phyloP scores from a whole-genome alignment of 2,888 invertebrate genomes.

The Catocala fraxini region DNA sequence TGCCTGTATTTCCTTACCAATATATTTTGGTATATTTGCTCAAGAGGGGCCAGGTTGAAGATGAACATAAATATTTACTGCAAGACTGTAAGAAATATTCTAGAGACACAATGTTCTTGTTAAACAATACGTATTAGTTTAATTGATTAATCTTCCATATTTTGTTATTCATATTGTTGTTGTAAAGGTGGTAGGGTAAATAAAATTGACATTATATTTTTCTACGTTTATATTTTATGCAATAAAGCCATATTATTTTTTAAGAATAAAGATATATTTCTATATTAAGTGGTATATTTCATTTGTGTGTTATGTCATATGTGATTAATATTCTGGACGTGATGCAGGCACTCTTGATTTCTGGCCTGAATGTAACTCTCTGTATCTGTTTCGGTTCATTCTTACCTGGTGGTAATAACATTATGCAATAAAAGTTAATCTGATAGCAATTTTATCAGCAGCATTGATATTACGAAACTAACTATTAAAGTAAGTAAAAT shows the following conservation, averaged over 20 bases:
- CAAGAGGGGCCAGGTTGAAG: constrained; percentile 75
- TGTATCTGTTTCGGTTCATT: constrained; percentile 27
- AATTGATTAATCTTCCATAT: constrained; percentile 35
- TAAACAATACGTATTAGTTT: constrained; percentile 75
- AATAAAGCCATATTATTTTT: constrained; percentile 57
- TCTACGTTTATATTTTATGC: constrained; percentile 49
- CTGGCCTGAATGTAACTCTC: constrained; percentile 28
- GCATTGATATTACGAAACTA: too few species aligned
- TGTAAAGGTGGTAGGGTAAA: constrained; percentile 47
- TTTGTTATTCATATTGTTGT: constrained; percentile 41
- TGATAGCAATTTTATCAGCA: too few species aligned
- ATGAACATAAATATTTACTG: constrained; percentile 79
- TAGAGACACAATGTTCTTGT: constrained; percentile 71
- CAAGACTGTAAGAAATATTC: constrained; percentile 77
- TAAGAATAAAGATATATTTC: constrained; percentile 45
- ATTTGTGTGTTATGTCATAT: constrained; percentile 25
- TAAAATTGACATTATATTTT: constrained; percentile 45
- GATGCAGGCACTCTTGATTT: constrained; percentile 27
- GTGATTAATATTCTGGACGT: constrained; percentile 30
- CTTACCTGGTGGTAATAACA: constrained; percentile 38
- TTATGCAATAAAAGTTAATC: too few species aligned
- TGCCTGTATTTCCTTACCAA: constrained; percentile 83
- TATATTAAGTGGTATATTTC: constrained; percentile 27
- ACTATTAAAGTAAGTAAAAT: too few species aligned
- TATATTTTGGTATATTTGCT: constrained; percentile 79